Conservation (phyloP, 2,797 vertebrate genomes). For the Benthosema pterotum region DNA sequence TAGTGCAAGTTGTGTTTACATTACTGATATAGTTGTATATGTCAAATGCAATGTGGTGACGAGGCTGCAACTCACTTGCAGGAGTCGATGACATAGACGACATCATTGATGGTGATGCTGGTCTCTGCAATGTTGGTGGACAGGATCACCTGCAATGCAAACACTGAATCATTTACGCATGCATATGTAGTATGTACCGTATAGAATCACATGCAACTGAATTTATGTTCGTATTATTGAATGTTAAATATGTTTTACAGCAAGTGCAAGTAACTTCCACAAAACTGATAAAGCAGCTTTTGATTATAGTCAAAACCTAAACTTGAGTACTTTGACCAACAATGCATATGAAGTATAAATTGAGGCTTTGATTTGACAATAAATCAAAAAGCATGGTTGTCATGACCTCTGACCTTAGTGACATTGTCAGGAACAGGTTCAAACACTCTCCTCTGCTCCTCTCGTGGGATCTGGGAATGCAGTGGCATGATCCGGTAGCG, state of each 20-base stretch:
- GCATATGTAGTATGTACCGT: not conserved
- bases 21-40: too few relatives aligned
- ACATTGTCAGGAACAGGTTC: slow-evolving; percentile 86
- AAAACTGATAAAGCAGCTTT: too few relatives aligned
- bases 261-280: too few relatives aligned
- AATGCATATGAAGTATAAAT: too few relatives aligned
- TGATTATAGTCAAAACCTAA: too few relatives aligned
- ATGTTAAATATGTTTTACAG: too few relatives aligned
- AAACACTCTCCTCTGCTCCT: slow-evolving; percentile 93
- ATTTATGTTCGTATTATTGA: too few relatives aligned
- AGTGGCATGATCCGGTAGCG: slow-evolving; percentile 90
- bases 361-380: too few relatives aligned
- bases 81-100: slow-evolving; percentile 95
- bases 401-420: slow-evolving; percentile 81
- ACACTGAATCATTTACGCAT: not conserved
- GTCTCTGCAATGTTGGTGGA: slow-evolving; percentile 97
- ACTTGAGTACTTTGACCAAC: too few relatives aligned
- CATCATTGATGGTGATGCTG: slow-evolving; percentile 97
- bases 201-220: not conserved
- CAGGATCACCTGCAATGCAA: slow-evolving; percentile 86
- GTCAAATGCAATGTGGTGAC: not conserved
- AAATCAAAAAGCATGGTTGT: too few relatives aligned
- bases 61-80: slow-evolving; percentile 90
- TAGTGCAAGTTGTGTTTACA: too few relatives aligned
- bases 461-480: slow-evolving; percentile 95